These are phyloP conservation scores for Chascanopsetta lugubris DNA, from an alignment of 2,113 vertebrate species.

Conservation along the genomic window DNA sequence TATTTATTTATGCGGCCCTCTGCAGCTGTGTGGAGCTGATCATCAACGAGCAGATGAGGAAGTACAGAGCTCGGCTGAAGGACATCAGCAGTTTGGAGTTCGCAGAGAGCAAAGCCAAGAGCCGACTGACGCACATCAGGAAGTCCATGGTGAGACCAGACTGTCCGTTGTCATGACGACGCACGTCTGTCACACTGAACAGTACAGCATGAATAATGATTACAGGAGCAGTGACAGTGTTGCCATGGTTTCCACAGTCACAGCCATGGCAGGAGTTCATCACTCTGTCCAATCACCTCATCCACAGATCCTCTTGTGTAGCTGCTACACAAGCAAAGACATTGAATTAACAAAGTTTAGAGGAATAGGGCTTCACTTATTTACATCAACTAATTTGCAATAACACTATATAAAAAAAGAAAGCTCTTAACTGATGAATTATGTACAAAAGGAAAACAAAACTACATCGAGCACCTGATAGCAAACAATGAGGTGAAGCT, in stretches of 20 bases:
- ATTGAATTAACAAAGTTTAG: not conserved
- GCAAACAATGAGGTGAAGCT: not conserved
- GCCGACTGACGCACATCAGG: conserved; percentile 90
- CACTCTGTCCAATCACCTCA: conserved; percentile 40
- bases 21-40: conserved; percentile 93
- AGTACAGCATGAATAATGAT: not conserved
- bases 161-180: not conserved
- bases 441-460: not conserved
- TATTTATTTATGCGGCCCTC: not conserved
- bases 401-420: too few relatives aligned
- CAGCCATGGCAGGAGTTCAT: conserved; percentile 58
- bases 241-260: conserved; percentile 41
- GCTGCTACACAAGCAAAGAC: conserved; percentile 17
- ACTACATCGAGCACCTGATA: not conserved
- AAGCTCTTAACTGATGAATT: too few relatives aligned
- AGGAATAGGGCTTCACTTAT: too few relatives aligned
- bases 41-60: conserved; percentile 96
- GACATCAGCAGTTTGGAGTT: conserved; percentile 98
- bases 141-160: conserved; percentile 91
- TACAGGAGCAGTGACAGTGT: conserved; percentile 11
- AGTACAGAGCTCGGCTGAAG: conserved; percentile 94
- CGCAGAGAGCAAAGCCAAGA: conserved; percentile 97
- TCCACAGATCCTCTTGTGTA: conserved; percentile 26
- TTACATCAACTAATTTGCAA: too few relatives aligned
- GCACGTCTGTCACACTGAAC: not conserved